Conservation (phyloP, 1,140 invertebrate species). For the Gonatopus flavifemur region DNA sequence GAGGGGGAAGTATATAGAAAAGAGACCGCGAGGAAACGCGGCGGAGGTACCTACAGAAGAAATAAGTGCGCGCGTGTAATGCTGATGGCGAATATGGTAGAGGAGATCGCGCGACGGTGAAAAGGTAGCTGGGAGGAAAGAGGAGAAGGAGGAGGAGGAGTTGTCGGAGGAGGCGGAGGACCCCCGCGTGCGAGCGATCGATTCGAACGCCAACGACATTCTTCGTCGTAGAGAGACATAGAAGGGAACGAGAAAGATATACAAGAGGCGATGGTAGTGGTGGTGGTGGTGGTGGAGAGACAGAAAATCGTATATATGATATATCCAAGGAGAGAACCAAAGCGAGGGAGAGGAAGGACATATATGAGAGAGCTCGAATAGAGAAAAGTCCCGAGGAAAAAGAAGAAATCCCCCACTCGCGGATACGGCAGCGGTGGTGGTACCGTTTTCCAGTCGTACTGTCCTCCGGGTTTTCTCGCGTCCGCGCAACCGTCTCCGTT, state of each 20-base stretch:
- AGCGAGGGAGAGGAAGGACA: slow-evolving; percentile 11
- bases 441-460: slow-evolving; percentile 50
- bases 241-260: slow-evolving; percentile 17
- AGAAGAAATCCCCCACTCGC: slow-evolving; percentile 51
- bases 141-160: slow-evolving; percentile 20
- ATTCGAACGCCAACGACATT: slow-evolving; percentile 54
- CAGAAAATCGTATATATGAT: slow-evolving; percentile 8
- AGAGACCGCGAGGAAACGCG: slow-evolving; percentile 39
- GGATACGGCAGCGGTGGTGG: slow-evolving; percentile 21
- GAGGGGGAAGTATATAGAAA: no score
- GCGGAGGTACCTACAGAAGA: slow-evolving; percentile 51
- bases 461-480: slow-evolving; percentile 40
- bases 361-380: slow-evolving; percentile 16
- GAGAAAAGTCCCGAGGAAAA: slow-evolving; percentile 51
- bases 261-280: slow-evolving; percentile 18
- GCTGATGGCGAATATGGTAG: slow-evolving; percentile 54
- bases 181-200: slow-evolving; percentile 42
- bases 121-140: slow-evolving; percentile 17
- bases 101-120: slow-evolving; percentile 26
- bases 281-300: slow-evolving; percentile 5
- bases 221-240: slow-evolving; percentile 38
- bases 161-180: slow-evolving; percentile 15
- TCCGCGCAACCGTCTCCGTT: slow-evolving; percentile 42
- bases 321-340: slow-evolving; percentile 18
- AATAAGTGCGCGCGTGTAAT: slow-evolving; percentile 55